Conservation (phyloP, 2,888 invertebrate species). For the Dryobotodes eremita region DNA sequence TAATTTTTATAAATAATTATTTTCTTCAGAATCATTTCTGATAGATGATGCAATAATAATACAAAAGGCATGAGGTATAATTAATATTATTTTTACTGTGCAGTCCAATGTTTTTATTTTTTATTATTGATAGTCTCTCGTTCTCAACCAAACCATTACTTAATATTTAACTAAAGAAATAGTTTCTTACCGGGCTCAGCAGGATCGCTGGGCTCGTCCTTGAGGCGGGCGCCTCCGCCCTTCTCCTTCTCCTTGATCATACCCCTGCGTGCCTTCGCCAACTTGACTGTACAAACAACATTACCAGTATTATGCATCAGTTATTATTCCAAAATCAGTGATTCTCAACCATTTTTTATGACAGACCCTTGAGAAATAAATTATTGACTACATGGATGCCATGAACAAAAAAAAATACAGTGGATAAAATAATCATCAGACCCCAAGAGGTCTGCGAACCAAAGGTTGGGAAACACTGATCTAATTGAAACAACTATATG, state of each 20-base stretch:
- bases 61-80: background rate
- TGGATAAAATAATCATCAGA: background rate
- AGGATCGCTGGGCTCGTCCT: slow-evolving; percentile 89
- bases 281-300: slow-evolving; percentile 86
- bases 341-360: background rate
- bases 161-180: background rate
- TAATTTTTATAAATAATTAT: background rate
- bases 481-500: background rate
- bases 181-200: slow-evolving; percentile 86
- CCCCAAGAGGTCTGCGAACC: background rate
- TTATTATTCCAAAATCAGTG: background rate
- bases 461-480: slow-evolving; percentile 2
- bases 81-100: background rate
- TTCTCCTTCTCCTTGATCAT: slow-evolving; percentile 91
- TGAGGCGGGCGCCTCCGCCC: slow-evolving; percentile 89
- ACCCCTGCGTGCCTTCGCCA: slow-evolving; percentile 91
- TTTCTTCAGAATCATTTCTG: background rate
- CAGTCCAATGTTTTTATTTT: background rate
- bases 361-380: background rate
- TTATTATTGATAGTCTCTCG: background rate
- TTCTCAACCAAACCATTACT: background rate
- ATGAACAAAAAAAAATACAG: no score
- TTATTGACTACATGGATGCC: rapidly evolving
- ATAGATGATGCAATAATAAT: background rate
- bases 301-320: slow-evolving; percentile 27